Conservation (phyloP, 1,140 invertebrate genomes). For the Adoxophyes honmai region DNA sequence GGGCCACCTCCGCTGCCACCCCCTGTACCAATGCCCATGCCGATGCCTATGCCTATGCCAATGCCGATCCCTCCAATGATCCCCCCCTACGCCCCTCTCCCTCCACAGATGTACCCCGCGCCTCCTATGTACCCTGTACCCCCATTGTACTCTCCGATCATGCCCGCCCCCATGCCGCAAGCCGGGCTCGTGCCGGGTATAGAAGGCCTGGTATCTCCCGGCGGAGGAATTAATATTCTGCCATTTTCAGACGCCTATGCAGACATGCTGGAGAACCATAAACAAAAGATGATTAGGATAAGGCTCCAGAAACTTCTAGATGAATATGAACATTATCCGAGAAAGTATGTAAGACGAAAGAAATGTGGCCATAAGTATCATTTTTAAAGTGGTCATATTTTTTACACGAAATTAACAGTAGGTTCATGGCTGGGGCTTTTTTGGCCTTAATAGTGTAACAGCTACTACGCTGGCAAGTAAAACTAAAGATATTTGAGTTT, state of each 20-base stretch:
- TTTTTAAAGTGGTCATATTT: too few species aligned
- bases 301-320: constrained; percentile 37
- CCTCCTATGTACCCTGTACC: not conserved
- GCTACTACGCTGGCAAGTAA: too few species aligned
- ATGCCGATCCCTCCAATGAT: not conserved
- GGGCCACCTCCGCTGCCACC: constrained; percentile 2
- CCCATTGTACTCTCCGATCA: constrained; percentile 17
- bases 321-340: constrained; percentile 34
- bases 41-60: constrained; percentile 2
- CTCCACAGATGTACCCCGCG: not conserved
- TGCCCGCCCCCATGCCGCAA: constrained; percentile 16
- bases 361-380: not conserved
- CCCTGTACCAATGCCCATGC: constrained; percentile 7
- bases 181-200: constrained; percentile 52
- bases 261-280: constrained; percentile 55
- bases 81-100: constrained; percentile 18
- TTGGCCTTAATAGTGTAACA: too few species aligned
- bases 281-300: constrained; percentile 49
- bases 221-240: constrained; percentile 61
- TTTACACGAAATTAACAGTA: too few species aligned
- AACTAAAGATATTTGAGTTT: too few species aligned
- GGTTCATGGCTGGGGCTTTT: too few species aligned
- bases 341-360: constrained; percentile 11
- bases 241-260: constrained; percentile 61
- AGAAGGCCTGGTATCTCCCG: constrained; percentile 46